Conservation (phyloP, 2,888 invertebrate species). For the Charanyca ferruginea region DNA sequence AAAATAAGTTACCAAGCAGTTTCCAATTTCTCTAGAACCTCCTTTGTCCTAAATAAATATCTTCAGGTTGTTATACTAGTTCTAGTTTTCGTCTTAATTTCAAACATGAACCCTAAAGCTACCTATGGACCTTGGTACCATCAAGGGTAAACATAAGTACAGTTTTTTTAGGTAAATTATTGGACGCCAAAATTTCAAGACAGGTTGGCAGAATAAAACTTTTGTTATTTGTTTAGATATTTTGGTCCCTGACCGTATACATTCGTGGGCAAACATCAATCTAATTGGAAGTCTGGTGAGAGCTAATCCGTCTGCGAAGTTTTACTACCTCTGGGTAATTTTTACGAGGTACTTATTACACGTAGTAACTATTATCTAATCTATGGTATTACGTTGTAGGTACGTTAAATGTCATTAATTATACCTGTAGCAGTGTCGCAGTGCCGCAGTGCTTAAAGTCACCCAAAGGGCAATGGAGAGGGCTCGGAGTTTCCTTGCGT, state of each 20-base stretch:
- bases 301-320: conserved; percentile 39
- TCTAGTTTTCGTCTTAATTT: conserved; percentile 21
- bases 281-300: conserved; percentile 29
- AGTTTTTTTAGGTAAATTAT: no score
- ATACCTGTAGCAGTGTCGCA: no score
- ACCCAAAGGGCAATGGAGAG: no score
- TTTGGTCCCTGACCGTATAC: neutral
- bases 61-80: conserved; percentile 6
- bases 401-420: conserved; percentile 35
- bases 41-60: conserved; percentile 27
- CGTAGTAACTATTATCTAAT: no score
- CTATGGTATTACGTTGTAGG: conserved; percentile 18
- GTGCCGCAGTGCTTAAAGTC: no score
- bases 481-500: no score
- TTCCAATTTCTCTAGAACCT: conserved; percentile 2
- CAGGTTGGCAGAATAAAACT: no score
- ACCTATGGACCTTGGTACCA: neutral
- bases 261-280: conserved; percentile 6
- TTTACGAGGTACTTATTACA: conserved; percentile 40
- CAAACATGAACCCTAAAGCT: neutral
- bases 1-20: conserved; percentile 12
- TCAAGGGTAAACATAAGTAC: no score
- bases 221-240: neutral
- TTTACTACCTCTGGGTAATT: conserved; percentile 37
- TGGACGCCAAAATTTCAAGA: no score